Percentiles rank a stretch among this genome's conserved stretches.
Conservation (phyloP, 2,888 invertebrate species). For the Drosophila pseudotakahashii region DNA sequence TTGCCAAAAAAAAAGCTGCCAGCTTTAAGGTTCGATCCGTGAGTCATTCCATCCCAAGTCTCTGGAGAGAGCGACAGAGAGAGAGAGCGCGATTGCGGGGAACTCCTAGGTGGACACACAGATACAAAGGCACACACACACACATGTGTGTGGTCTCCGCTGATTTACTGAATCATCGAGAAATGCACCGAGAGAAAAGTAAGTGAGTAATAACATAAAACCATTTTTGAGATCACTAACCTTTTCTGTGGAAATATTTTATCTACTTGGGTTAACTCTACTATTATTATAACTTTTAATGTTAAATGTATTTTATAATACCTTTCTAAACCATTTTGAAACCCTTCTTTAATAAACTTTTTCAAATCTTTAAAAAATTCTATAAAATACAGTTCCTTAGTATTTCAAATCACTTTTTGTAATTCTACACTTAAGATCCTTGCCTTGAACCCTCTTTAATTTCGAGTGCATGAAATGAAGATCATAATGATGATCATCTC, state of each 20-base stretch:
- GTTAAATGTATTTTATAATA: no score
- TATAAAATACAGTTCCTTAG: no score
- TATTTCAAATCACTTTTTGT: background rate
- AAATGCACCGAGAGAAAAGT: conserved; percentile 11
- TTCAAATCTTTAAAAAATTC: no score
- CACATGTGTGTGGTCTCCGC: conserved; percentile 66
- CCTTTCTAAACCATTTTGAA: no score
- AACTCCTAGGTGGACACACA: conserved; percentile 66
- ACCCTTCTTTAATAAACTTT: no score
- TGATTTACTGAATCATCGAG: conserved; percentile 76
- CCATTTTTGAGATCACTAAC: no score
- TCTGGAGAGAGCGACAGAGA: conserved; percentile 32
- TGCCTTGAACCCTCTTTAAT: no score
- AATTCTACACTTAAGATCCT: background rate
- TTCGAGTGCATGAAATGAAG: conserved; percentile 13
- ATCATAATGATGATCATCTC: conserved; percentile 31
- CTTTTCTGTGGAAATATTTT: no score
- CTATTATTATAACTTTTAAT: no score
- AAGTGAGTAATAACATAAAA: no score
- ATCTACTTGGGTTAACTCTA: no score
- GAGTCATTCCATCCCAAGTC: conserved; percentile 55
- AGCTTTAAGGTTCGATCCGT: conserved; percentile 46
- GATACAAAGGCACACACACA: conserved; percentile 5
- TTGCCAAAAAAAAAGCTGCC: conserved; percentile 63
- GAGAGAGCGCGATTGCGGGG: conserved; percentile 41